A percentile compares a stretch with the other conserved stretches of the same genome.
Conservation (phyloP, 2,888 invertebrate species). For the Noctua pronuba region DNA sequence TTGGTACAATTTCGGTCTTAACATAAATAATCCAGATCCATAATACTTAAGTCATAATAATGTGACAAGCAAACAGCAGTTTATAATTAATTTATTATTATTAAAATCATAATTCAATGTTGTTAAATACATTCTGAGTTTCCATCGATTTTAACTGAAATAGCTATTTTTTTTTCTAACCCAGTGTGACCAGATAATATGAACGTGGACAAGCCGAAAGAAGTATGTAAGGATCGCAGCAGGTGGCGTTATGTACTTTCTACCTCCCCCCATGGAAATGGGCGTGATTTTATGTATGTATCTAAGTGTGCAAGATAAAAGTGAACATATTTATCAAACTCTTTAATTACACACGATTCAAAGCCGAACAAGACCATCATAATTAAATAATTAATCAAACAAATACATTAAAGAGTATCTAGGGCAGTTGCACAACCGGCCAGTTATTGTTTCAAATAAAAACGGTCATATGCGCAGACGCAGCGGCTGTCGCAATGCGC, state of each 20-base stretch:
- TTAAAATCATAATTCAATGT: no score
- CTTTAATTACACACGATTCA: not conserved
- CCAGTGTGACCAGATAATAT: not conserved
- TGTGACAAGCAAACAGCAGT: no score
- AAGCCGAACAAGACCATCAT: conserved; percentile 26
- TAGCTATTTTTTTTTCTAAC: not conserved
- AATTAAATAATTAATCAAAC: conserved; percentile 53
- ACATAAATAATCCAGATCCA: no score
- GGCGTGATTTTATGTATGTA: not conserved
- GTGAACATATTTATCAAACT: not conserved
- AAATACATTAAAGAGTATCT: conserved; percentile 61
- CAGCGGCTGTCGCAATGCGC: conserved; percentile 68
- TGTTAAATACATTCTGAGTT: no score
- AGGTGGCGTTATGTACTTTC: not conserved
- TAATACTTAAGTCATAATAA: no score
- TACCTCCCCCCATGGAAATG: not conserved
- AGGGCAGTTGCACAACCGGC: conserved; percentile 70
- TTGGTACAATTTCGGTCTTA: no score
- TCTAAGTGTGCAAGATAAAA: not conserved
- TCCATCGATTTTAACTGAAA: no score
- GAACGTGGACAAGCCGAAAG: not conserved
- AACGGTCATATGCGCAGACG: conserved; percentile 65
- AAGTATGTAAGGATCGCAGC: not conserved
- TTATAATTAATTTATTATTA: no score
- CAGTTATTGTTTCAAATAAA: conserved; percentile 70